Evolutionary conservation across 2,113 vertebrate species (phyloP), one percentile per base, ranked within the genome.

Genomic region (Orcinus orca): DNA sequence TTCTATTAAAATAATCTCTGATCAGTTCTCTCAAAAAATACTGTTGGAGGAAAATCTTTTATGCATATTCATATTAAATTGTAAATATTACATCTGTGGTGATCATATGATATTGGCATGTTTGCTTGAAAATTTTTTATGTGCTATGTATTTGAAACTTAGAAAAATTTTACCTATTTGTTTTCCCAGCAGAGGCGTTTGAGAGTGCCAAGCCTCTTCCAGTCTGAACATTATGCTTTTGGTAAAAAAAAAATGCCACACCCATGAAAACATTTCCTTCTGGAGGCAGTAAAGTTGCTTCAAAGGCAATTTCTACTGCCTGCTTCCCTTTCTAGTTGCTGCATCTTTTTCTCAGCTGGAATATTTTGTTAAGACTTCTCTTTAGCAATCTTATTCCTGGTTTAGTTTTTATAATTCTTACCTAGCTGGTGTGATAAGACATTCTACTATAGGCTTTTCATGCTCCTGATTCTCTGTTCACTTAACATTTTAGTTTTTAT

Each of bases 151-250:
- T 85, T 70, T 88, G 12, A 88, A 53, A 21, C 70, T 80, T 26
- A 80, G 71, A 95, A 93, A 63, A 33, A 53, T 33, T 95, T 92
- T 80, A 84, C 26, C 23, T 85, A 50, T 60, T 21, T 95, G n/a
- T 93, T n/a, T 79, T 93, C 29, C 29, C 21, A 53, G 58, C 26
- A 68, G 38, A 92, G 55, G 26, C 4, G 41, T 79, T 84, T 95
- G 88, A 87, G 23, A 83, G 10, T 60, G 36, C 33, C 21, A 65
- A 68, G 14, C 2, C 12, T 63, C 31, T 88, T 53, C 65, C 80
- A 25, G 25, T 79, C 26, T 80, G 36, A 3, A 63, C 13, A 68
- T 36, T 76, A 36, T 38, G 33, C 33, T 92, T 88, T 74, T 41
- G 26, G 10, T 88, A 21, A 58, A 58, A 47, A 76, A 60, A 60